These are phyloP conservation scores for Tipula vernalis DNA, from an alignment of 2,888 invertebrate genomes.

Conservation along the genomic window DNA sequence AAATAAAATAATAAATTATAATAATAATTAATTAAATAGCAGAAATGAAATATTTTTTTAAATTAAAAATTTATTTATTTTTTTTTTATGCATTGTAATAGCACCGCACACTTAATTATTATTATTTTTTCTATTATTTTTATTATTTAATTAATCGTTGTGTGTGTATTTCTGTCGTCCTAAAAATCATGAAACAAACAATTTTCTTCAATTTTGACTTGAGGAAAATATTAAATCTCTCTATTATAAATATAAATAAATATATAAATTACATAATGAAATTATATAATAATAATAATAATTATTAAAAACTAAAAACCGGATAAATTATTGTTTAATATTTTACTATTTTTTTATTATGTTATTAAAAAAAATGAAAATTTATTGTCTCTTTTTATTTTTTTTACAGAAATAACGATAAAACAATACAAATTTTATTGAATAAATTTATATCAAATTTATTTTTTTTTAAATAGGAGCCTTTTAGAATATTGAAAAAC, in stretches of 20 bases:
- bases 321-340: neutral
- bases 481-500: neutral
- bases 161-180: neutral
- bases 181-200: neutral
- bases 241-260: neutral
- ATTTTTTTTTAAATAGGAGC: neutral
- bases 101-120: neutral
- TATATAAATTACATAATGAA: neutral
- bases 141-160: neutral
- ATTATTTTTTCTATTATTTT: neutral
- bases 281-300: neutral
- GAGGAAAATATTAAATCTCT: neutral
- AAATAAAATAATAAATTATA: neutral
- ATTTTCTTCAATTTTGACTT: neutral
- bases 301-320: neutral
- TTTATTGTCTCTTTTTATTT: neutral
- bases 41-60: neutral
- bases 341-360: neutral
- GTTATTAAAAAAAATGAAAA: neutral
- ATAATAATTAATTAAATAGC: neutral
- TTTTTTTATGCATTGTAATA: neutral
- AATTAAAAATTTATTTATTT: neutral
- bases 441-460: neutral
- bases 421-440: neutral
- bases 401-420: neutral